Percentiles rank a stretch among this genome's conserved stretches.
phyloP scores from a whole-genome alignment of 2,888 invertebrate genomes.

The Sinotaia quadrata region DNA sequence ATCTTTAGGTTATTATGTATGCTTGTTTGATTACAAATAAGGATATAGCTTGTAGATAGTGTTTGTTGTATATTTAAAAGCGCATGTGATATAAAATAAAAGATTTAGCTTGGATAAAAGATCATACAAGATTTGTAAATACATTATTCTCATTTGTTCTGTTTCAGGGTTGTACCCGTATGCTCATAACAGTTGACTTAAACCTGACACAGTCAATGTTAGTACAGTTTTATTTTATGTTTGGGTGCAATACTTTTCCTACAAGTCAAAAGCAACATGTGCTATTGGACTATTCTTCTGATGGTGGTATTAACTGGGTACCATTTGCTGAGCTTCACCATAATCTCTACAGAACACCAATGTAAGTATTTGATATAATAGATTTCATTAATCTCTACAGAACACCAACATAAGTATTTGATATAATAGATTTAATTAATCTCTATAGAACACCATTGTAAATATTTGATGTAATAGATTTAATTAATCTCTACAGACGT shows the following conservation, averaged over 20 bases:
- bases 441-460: conserved; percentile 66
- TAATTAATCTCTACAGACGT: conserved; percentile 62
- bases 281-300: conserved; percentile 68
- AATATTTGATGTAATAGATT: conserved; percentile 17
- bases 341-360: conserved; percentile 63
- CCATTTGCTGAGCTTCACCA: conserved; percentile 68
- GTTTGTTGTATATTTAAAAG: no score
- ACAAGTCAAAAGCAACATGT: conserved; percentile 65
- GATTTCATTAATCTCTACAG: conserved; percentile 62
- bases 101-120: background rate
- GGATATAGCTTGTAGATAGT: no score
- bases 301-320: conserved; percentile 70
- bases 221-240: conserved; percentile 72
- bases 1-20: no score
- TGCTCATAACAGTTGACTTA: conserved; percentile 66
- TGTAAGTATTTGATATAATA: conserved; percentile 47
- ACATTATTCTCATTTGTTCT: conserved; percentile 6
- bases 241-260: conserved; percentile 67
- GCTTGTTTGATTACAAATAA: no score
- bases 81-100: background rate
- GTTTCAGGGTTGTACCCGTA: conserved; percentile 68
- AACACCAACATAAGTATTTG: conserved; percentile 58
- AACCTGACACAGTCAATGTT: conserved; percentile 68
- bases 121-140: background rate
- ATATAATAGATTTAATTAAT: conserved; percentile 37